Conservation (phyloP, 2,888 invertebrate genomes). For the Artemia sinica region DNA sequence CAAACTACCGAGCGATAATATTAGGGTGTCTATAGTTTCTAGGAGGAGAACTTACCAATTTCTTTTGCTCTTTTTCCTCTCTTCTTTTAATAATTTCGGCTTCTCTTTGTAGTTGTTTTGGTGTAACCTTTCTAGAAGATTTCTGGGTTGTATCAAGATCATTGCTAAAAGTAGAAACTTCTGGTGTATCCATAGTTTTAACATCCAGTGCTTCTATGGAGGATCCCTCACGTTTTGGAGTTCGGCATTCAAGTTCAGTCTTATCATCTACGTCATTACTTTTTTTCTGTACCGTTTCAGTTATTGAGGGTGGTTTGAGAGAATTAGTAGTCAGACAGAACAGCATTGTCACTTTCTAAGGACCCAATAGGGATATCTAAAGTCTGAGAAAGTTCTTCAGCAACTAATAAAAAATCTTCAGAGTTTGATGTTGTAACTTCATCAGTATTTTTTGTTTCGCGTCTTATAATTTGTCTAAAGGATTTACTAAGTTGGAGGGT, state of each 20-base stretch:
- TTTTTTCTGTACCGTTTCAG: too few relatives aligned
- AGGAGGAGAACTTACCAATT: neutral
- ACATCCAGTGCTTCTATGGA: too few relatives aligned
- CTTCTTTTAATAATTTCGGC: neutral
- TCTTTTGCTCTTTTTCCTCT: neutral
- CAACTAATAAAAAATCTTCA: neutral
- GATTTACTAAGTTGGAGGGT: neutral
- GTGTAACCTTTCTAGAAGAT: neutral
- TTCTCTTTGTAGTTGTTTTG: neutral
- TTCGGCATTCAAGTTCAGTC: too few relatives aligned
- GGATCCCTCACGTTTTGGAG: too few relatives aligned
- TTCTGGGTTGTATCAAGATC: neutral
- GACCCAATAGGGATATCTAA: neutral
- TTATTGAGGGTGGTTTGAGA: too few relatives aligned
- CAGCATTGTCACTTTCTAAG: too few relatives aligned
- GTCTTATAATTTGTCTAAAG: neutral
- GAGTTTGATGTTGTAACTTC: slow-evolving; percentile 11
- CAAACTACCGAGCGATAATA: too few relatives aligned
- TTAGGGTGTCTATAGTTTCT: too few relatives aligned
- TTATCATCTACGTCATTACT: too few relatives aligned
- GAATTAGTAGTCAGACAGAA: too few relatives aligned
- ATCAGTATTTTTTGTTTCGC: neutral
- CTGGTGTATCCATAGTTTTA: too few relatives aligned
- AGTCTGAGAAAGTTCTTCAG: neutral
- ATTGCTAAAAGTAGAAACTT: too few relatives aligned